These are phyloP conservation scores for Gallirallus australis DNA, from an alignment of 2,797 vertebrate species.

Conservation along the genomic window DNA sequence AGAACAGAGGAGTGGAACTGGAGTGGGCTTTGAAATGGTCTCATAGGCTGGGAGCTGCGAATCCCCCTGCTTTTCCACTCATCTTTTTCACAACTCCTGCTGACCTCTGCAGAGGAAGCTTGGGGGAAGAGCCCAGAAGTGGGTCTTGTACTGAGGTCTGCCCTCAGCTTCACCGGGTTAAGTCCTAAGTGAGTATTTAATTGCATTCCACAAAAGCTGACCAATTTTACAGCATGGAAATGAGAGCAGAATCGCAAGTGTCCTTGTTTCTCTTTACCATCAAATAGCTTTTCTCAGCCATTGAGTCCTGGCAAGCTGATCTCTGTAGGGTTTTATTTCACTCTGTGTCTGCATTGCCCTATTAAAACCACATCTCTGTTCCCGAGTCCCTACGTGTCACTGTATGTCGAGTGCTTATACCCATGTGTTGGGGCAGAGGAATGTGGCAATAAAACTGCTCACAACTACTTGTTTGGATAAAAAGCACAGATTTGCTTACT, in stretches of 20 bases:
- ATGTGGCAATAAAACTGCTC: slow-evolving; percentile 47
- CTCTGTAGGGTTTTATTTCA: slow-evolving; percentile 45
- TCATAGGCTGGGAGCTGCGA: not conserved
- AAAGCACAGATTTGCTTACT: slow-evolving; percentile 49
- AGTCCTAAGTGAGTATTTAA: slow-evolving; percentile 20
- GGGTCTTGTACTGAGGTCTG: not conserved
- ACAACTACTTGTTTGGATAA: slow-evolving; percentile 49
- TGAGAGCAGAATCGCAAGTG: slow-evolving; percentile 16
- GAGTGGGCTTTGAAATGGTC: not conserved
- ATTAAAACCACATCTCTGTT: slow-evolving; percentile 45
- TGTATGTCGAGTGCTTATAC: slow-evolving; percentile 48
- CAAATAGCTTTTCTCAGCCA: slow-evolving; percentile 41
- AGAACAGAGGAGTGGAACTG: not conserved
- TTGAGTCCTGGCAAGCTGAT: slow-evolving; percentile 10
- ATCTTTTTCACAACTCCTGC: not conserved
- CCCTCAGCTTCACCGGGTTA: not conserved
- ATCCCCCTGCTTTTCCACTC: not conserved
- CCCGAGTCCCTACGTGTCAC: slow-evolving; percentile 16
- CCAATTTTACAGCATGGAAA: slow-evolving; percentile 51
- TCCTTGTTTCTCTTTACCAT: slow-evolving; percentile 40
- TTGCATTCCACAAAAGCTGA: not conserved
- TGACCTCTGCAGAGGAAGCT: not conserved
- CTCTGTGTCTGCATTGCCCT: slow-evolving; percentile 16
- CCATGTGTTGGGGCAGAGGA: slow-evolving; percentile 22
- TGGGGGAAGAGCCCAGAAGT: not conserved